Conservation (phyloP, 2,797 vertebrate species). For the Sciurus carolinensis region DNA sequence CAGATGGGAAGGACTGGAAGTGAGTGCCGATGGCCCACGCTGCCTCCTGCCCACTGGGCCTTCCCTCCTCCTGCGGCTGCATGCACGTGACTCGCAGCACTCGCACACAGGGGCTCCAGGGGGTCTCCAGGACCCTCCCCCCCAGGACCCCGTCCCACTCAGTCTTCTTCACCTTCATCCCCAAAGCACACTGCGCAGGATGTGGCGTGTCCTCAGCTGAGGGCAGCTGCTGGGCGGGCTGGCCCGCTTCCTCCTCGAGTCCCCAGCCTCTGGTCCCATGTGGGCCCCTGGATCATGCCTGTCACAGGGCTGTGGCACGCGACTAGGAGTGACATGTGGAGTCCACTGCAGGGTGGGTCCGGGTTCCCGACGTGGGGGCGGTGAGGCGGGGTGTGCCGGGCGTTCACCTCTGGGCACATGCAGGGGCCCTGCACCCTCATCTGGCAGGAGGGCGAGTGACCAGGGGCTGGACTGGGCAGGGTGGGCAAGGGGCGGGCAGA, state of each 20-base stretch:
- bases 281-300: fast-evolving
- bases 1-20: neutral
- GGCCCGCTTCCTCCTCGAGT: neutral
- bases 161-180: no score
- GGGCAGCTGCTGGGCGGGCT: neutral
- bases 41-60: neutral
- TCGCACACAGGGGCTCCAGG: no score
- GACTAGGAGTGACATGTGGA: neutral
- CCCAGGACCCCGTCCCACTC: no score
- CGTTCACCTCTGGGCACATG: no score
- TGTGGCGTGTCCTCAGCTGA: fast-evolving
- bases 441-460: fast-evolving
- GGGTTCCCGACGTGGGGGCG: fast-evolving
- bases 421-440: no score
- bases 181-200: fast-evolving
- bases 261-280: neutral
- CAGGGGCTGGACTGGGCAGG: fast-evolving
- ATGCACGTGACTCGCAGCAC: fast-evolving
- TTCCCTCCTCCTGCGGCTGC: neutral
- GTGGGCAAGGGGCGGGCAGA: fast-evolving
- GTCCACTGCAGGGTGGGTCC: fast-evolving
- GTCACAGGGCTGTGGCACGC: fast-evolving
- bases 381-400: fast-evolving
- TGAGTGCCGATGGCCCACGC: fast-evolving
- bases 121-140: neutral